Evolutionary conservation across 2,797 vertebrate species (phyloP), one percentile per base, ranked within the genome.

Genomic region (Tarsius wallacei): DNA sequence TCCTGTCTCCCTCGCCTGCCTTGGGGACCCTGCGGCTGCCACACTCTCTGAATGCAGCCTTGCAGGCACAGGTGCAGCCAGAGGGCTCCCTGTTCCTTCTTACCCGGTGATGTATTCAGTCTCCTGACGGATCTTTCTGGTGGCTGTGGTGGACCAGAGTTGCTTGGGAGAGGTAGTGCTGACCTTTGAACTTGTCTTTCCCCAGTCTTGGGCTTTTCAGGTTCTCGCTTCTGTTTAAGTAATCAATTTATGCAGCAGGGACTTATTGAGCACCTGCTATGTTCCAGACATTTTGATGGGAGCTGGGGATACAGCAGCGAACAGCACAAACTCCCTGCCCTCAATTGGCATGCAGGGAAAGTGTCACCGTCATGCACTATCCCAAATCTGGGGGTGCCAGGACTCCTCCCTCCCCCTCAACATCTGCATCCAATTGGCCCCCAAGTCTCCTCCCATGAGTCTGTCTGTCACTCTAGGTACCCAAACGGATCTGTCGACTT

Each of bases 161-260:
- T 2, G 1, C 61, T 78, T 89, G 83, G 74, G 64, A 96, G 55
- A 80, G 12, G 9, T 3, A 10, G 21, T 21, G 7, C 53, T 51
- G 61, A 93, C 15, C 55, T 89, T 94, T 26, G 82, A 85, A 90
- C 49, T 92, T 6, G 5, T 81, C 63, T 89, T 84, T 76, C 24
- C 14, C 13, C 19, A 85, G 59, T 80, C 21, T 14, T 82, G 57
- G 19, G 22, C 47, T 28, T 83, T 47, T 66, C 76, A 59, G 21
- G 22, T 63, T 59, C 13, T 82, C 51, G 78, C 31, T 91, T 81
- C 33, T 66, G 64, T 82, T 96, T 71, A 91, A 42, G 42, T 42
- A 42, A 61, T 84, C 28, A 91, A 89, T 89, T 76, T 6, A 84
- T 81, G 87, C 14, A 28, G 57, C 13, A 49, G 24, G 63, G 85